A percentile compares a stretch with the other conserved stretches of the same genome.
These are phyloP conservation scores for Diachrysia chrysitis DNA, from an alignment of 2,888 invertebrate genomes.

Conservation along the genomic window DNA sequence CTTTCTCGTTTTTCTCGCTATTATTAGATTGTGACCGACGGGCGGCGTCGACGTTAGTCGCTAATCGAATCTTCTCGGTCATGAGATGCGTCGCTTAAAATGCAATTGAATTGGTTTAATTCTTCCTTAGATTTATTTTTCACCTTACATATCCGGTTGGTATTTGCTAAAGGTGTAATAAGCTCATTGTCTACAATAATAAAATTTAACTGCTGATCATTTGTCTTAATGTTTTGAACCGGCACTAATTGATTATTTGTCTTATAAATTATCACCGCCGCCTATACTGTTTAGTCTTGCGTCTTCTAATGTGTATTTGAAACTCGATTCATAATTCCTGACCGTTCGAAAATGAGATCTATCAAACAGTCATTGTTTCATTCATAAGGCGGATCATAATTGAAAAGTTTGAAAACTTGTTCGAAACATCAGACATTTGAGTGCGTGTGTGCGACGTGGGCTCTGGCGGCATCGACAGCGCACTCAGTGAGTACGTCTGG, in stretches of 20 bases:
- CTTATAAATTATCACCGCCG: constrained; percentile 44
- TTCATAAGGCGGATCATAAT: constrained; percentile 61
- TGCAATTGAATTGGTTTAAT: constrained; percentile 49
- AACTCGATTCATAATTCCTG: constrained; percentile 48
- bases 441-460: constrained; percentile 54
- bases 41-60: constrained; percentile 35
- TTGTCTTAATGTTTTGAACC: constrained; percentile 6
- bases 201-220: constrained; percentile 11
- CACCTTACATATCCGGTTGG: background rate
- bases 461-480: constrained; percentile 26
- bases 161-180: background rate
- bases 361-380: constrained; percentile 62
- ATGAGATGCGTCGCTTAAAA: constrained; percentile 51
- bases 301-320: constrained; percentile 59
- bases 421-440: constrained; percentile 43
- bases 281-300: constrained; percentile 73
- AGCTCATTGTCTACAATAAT: constrained; percentile 11
- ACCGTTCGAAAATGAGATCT: constrained; percentile 52
- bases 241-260: constrained; percentile 20
- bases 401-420: constrained; percentile 69
- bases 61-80: constrained; percentile 61
- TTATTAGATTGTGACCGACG: constrained; percentile 70
- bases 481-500: constrained; percentile 60
- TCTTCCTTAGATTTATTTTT: constrained; percentile 12
- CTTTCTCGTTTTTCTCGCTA: constrained; percentile 67